Evolutionary conservation across 2,113 vertebrate species (phyloP), one percentile per base, ranked within the genome.

Genomic region (Haliaeetus leucogaster): DNA sequence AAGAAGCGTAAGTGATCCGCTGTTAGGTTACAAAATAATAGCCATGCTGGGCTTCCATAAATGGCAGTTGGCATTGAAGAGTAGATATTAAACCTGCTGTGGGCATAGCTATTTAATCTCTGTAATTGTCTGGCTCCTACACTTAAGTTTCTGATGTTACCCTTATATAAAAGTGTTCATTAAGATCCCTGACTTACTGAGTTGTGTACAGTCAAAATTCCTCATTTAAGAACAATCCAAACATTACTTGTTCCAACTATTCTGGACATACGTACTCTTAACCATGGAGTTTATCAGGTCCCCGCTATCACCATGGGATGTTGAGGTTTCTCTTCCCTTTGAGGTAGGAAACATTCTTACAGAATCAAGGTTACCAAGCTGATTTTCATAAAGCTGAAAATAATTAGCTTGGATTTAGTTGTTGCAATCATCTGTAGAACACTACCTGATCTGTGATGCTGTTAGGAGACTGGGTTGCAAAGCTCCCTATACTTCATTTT

Each of bases 1-100:
- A 99, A 92, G 99, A 99, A 95, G 99, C 99, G 99, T 99, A 97
- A 99, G 99, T 99, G 61, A 53, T 14, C 25, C 16, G 3, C 67
- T 8, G 1, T 61, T 32, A 13, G 20, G 4, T 36, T 45, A 12
- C 36, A 13, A 4, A 36, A 1, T 4, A 14, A 14, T 11, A 48
- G 11, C 72, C 8, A 0, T 15, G 27, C 8, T 43, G 74, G 76
- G 59, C 82, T 90, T 73, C 77, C 82, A 20, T 21, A 5, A 8
- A 9, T 3, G 10, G 25, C 73, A 48, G 27, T 4, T 82, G 90
- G 2, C 65, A 10, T 4, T 29, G 58, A 48, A 19, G 25, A n/a
- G 48, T 7, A 67, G 47, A 23, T n/a, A 20, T 18, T 56, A 48
- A 63, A 76, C 59, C 48, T 94, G 66, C 47, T 77, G 40, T 21